A percentile compares a stretch with the other conserved stretches of the same genome.
Evolutionary conservation across 2,888 invertebrate species (phyloP).

Genomic region (Luperina testacea): DNA sequence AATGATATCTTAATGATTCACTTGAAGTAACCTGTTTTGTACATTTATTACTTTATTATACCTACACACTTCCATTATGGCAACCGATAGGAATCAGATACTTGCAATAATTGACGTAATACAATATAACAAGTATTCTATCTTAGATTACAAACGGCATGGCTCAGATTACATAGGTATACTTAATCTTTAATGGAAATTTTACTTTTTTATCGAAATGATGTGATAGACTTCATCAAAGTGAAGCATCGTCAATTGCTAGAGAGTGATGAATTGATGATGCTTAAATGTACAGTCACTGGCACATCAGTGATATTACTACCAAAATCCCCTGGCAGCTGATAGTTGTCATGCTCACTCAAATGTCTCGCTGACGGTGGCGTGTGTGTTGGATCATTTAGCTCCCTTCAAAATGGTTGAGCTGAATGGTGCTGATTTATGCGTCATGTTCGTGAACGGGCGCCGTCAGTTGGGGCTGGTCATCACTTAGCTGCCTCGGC

Average conservation of each 20-base stretch:
- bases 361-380: too few species aligned
- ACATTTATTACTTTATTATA: slow-evolving; percentile 18
- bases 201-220: slow-evolving; percentile 19
- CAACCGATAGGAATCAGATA: slow-evolving; percentile 32
- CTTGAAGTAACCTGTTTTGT: slow-evolving; percentile 11
- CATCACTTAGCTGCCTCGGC: too few species aligned
- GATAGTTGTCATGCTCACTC: too few species aligned
- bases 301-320: neutral
- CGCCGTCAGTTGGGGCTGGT: too few species aligned
- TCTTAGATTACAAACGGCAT: slow-evolving; percentile 18
- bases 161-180: slow-evolving; percentile 7
- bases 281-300: neutral
- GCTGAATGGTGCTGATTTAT: too few species aligned
- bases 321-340: too few species aligned
- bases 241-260: neutral
- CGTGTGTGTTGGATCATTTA: too few species aligned
- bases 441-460: too few species aligned
- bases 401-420: too few species aligned
- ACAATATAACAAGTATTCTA: slow-evolving; percentile 19
- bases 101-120: slow-evolving; percentile 37
- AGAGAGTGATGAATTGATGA: neutral
- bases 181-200: slow-evolving; percentile 25
- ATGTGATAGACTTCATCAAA: slow-evolving; percentile 1
- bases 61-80: slow-evolving; percentile 27
- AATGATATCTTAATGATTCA: slow-evolving; percentile 31